Percentiles rank a stretch among this genome's conserved stretches.
These are phyloP conservation scores for Ischnus inquisitorius DNA, from an alignment of 2,888 invertebrate genomes.

Conservation along the genomic window DNA sequence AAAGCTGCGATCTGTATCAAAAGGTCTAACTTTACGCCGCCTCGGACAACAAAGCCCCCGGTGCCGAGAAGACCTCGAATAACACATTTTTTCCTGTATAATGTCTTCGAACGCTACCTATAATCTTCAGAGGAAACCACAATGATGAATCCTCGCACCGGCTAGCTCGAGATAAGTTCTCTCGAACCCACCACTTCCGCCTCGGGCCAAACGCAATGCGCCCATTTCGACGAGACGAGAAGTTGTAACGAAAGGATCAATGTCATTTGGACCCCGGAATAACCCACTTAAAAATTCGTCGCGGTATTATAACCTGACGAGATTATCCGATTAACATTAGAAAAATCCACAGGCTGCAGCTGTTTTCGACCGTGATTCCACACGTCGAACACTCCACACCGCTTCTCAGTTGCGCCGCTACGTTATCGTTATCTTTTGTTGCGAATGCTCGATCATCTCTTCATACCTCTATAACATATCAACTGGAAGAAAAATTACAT, in stretches of 20 bases:
- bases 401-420: background rate
- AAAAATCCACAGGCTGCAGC: background rate
- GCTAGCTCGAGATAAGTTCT: background rate
- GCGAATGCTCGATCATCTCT: background rate
- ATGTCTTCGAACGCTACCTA: background rate
- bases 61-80: conserved; percentile 6
- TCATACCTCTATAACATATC: no score
- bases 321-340: background rate
- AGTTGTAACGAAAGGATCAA: background rate
- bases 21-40: background rate
- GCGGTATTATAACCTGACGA: background rate
- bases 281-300: background rate
- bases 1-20: background rate
- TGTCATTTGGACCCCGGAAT: background rate
- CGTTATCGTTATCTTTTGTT: background rate
- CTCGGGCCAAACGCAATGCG: background rate
- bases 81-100: background rate
- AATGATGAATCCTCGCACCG: conserved; percentile 10
- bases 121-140: conserved; percentile 11
- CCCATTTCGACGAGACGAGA: background rate
- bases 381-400: background rate
- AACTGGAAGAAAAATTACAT: no score
- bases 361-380: background rate
- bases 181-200: background rate
- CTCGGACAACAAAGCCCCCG: background rate